Base-by-base conservation (phyloP, 2,888 invertebrate genomes). In the Gortyna flavago region DNA sequence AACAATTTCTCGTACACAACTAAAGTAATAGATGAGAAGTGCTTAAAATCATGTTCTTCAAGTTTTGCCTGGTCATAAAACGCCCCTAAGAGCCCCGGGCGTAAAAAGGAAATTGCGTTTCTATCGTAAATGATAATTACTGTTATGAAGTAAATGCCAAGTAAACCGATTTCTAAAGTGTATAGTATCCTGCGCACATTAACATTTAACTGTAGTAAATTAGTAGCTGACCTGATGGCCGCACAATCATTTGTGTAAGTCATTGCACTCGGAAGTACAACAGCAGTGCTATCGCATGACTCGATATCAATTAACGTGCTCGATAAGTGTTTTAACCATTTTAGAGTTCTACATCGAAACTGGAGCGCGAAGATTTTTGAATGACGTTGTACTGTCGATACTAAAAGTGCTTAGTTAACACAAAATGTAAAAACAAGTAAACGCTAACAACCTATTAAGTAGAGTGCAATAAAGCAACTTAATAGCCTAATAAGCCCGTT, bases 101-200 rank as follows among this genome's bases (percentile, higher is more conserved):
- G 84, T 89, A 86, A 90, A 90, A 91, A 90, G 92, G 90, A 93
- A 93, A 93, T 93, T 92, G 90, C 90, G 88, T 90, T 91, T 90
- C 90, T 89, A 91, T 90, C 90, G 89, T 91, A 90, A 91, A 92
- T 90, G 84, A 89, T 92, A 92, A 93, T 94, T 92, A 92, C 88
- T 86, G 87, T 88, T 86, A 86, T 90, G 88, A 88, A 89, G 88
- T 87, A 86, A 90, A 90, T 86, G 85, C 86, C 80, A 83, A 81
- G 86, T 82, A 88, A 86, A 86, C 85, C 81, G 89, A 90, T 91
- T 90, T 92, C 91, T 90, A 91, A 89, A 86, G 71, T 73, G 83
- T 88, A 88, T 91, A 73, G 83, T 88, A 88, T 91, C 90, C 91
- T 91, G 85, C 77, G 81, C 80, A 84, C 86, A 79, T 83, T 89